These are phyloP conservation scores for Pterophyllum scalare DNA, from an alignment of 2,113 vertebrate genomes.

Conservation along the genomic window DNA sequence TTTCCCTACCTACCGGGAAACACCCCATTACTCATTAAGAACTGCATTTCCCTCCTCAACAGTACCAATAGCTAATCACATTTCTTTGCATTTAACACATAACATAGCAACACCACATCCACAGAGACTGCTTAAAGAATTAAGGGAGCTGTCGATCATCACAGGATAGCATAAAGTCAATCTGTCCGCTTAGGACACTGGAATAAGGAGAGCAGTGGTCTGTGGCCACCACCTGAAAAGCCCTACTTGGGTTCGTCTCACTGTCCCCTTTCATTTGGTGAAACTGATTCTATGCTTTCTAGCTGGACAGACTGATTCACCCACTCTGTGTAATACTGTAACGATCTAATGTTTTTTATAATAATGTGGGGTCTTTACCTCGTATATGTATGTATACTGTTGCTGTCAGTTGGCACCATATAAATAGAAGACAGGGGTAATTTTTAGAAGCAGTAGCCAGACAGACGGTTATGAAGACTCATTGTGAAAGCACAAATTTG, in stretches of 20 bases:
- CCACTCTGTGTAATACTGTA: too few relatives aligned
- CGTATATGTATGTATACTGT: too few relatives aligned
- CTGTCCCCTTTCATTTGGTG: not conserved
- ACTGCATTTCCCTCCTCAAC: not conserved
- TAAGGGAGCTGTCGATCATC: not conserved
- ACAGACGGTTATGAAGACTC: not conserved
- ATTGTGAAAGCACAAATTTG: not conserved
- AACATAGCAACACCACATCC: not conserved
- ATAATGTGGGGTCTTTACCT: too few relatives aligned
- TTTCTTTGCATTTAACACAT: not conserved
- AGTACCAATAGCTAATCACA: not conserved
- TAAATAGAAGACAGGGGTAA: not conserved
- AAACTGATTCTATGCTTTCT: not conserved
- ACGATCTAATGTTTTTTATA: too few relatives aligned
- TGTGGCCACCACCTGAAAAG: not conserved
- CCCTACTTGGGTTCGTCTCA: accelerated
- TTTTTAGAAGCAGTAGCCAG: not conserved
- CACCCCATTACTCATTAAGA: not conserved
- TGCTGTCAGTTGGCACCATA: too few relatives aligned
- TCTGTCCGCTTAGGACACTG: too few relatives aligned
- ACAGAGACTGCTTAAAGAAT: not conserved
- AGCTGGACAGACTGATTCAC: not conserved
- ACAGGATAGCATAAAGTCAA: too few relatives aligned
- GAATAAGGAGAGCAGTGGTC: accelerated
- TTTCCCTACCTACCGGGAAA: not conserved